A percentile compares a stretch with the other conserved stretches of the same genome.
Evolutionary conservation across 2,888 invertebrate genomes (phyloP).

Genomic region (Augiades crinisus): DNA sequence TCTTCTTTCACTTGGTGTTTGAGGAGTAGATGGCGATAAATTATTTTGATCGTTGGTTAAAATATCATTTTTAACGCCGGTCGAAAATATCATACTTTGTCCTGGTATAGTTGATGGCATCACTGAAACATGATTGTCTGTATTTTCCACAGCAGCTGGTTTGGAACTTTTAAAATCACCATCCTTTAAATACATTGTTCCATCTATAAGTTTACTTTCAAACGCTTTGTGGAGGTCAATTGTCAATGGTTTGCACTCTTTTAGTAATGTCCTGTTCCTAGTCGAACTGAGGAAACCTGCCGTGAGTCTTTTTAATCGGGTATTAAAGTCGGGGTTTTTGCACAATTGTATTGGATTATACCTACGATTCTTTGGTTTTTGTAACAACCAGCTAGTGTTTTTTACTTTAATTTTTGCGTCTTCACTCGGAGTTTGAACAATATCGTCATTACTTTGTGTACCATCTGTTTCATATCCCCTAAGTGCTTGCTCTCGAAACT

Average conservation of each 20-base stretch:
- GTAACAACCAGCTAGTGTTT: constrained; percentile 50
- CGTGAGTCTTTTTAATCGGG: constrained; percentile 57
- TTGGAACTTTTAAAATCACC: constrained; percentile 20
- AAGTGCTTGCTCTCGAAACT: constrained; percentile 12
- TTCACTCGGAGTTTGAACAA: constrained; percentile 6
- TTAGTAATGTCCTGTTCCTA: constrained; percentile 54
- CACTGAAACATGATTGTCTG: constrained; percentile 20
- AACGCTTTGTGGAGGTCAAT: constrained; percentile 64
- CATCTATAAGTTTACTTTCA: constrained; percentile 54
- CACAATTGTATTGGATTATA: constrained; percentile 64
- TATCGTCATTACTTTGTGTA: constrained; percentile 9
- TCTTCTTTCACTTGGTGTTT: constrained; percentile 42
- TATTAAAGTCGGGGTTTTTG: constrained; percentile 74
- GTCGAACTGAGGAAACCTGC: constrained; percentile 56
- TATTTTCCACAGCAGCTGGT: not conserved
- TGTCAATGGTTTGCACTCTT: constrained; percentile 60
- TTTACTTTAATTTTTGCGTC: constrained; percentile 42
- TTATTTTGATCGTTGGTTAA: not conserved
- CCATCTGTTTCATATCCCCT: constrained; percentile 18
- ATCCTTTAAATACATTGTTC: constrained; percentile 52
- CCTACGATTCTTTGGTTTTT: constrained; percentile 56
- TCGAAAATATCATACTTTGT: constrained; percentile 2
- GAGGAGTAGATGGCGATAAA: not conserved
- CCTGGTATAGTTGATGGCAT: constrained; percentile 1
- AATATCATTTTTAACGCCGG: not conserved